phyloP scores from a whole-genome alignment of 2,888 invertebrate species.

The Archaeoteleia sp. region DNA sequence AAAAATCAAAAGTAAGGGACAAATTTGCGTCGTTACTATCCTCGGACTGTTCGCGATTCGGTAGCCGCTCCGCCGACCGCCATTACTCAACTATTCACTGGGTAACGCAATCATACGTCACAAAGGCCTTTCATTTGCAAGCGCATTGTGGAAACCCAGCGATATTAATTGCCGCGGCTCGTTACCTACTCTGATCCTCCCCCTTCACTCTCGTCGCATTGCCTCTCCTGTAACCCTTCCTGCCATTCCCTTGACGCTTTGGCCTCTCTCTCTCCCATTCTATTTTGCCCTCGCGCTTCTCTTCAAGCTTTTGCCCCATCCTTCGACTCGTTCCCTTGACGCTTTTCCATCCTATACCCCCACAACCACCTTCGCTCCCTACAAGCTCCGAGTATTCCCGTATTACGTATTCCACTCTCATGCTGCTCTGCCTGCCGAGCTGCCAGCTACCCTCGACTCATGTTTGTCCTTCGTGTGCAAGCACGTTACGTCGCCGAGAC shows the following conservation, averaged over 20 bases:
- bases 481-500: conserved; percentile 50
- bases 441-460: conserved; percentile 62
- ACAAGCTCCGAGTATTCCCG: conserved; percentile 61
- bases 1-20: conserved; percentile 27
- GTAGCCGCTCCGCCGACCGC: conserved; percentile 52
- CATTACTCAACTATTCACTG: conserved; percentile 75
- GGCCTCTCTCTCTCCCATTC: conserved; percentile 39
- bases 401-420: conserved; percentile 73
- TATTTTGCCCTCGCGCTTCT: conserved; percentile 46
- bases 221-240: conserved; percentile 52
- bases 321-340: conserved; percentile 58
- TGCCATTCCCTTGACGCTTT: conserved; percentile 53
- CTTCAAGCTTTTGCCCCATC: conserved; percentile 45
- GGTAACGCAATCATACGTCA: conserved; percentile 75
- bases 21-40: conserved; percentile 43
- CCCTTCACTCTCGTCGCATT: conserved; percentile 47
- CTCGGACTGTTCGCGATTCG: conserved; percentile 50
- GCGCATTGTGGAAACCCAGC: conserved; percentile 75
- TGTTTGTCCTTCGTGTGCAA: conserved; percentile 54
- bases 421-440: conserved; percentile 64
- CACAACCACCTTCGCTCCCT: conserved; percentile 51
- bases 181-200: conserved; percentile 67
- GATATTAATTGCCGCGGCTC: conserved; percentile 75
- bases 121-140: conserved; percentile 76
- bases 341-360: conserved; percentile 52